Base-by-base conservation (phyloP, 35 echinoderm and acorn worm species). In the Heliocidaris tuberculata region DNA sequence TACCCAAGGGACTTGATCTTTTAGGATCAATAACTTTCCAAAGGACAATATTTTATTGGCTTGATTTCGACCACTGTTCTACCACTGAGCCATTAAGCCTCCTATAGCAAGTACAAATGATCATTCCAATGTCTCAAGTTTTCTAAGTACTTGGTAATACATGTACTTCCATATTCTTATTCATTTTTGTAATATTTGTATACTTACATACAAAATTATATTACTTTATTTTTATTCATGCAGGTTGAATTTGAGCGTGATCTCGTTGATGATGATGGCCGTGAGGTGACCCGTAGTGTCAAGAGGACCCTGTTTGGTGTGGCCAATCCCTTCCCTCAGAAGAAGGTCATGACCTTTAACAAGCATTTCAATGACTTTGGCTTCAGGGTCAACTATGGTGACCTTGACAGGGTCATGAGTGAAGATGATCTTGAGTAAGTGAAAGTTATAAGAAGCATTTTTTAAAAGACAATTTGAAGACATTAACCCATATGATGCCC, bases 271-370 rank as follows among this genome's bases (percentile, higher is more conserved):
- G 98, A 99, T 5, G 96, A 97, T 48, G 98, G 96, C 9, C 60
- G 56, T 31, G 96, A 97, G 59, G 60, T 52, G 31, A 96, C 93
- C 13, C 95, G 95, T 50, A 96, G 52, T 15, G 97, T 99, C 27
- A 99, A 97, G 54, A 90, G 98, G 88, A 97, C 97, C 0, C 31
- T 99, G 24, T 99, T 99, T 32, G 94, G 93, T 0, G 56, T 94
- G 11, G 96, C 93, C 88, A 99, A 99, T 49, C 97, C 97, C 10
- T 94, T 94, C 56, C 98, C 98, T 3, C 98, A 99, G 97, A 99
- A 99, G 85, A 99, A 99, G 93, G 98, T 99, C 60, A 99, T 99
- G 98, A 99, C 98, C 27, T 99, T 99, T 50, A 99, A 97, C 85
- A 94, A 93, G 48, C 97, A 97, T 85, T 96, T 87, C n/a, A 93